Conservation (phyloP, 1,140 invertebrate genomes). For the Sogatella furcifera region DNA sequence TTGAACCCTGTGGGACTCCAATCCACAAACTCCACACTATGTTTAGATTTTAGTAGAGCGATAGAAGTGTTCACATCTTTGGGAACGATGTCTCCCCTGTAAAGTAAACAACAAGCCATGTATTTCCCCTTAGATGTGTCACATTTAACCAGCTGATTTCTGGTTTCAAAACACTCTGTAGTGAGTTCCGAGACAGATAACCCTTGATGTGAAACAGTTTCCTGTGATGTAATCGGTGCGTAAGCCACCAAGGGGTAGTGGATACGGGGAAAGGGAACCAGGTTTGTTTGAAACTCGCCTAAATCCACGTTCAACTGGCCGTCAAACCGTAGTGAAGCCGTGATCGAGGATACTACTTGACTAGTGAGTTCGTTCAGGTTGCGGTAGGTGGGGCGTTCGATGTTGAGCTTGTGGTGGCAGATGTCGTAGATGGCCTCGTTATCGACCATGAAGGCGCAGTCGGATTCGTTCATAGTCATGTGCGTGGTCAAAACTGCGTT, state of each 20-base stretch:
- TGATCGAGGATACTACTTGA: slow-evolving; percentile 52
- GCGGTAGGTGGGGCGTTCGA: slow-evolving; percentile 45
- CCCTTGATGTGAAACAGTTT: slow-evolving; percentile 36
- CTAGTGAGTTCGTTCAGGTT: slow-evolving; percentile 45
- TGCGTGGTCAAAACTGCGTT: slow-evolving; percentile 53
- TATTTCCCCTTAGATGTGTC: slow-evolving; percentile 33
- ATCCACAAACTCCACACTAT: slow-evolving; percentile 41
- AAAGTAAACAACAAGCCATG: slow-evolving; percentile 49
- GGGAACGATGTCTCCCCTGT: slow-evolving; percentile 42
- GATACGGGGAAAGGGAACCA: slow-evolving; percentile 42
- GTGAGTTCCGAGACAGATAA: slow-evolving; percentile 53
- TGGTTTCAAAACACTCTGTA: slow-evolving; percentile 66
- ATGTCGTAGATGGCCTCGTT: slow-evolving; percentile 55
- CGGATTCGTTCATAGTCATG: slow-evolving; percentile 48
- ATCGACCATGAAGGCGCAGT: slow-evolving; percentile 53
- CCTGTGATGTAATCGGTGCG: slow-evolving; percentile 37
- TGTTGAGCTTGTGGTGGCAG: slow-evolving; percentile 36
- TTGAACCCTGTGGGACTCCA: slow-evolving; percentile 51
- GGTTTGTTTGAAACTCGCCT: slow-evolving; percentile 50
- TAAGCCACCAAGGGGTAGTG: slow-evolving; percentile 44
- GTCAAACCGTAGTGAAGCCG: slow-evolving; percentile 54
- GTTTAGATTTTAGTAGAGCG: slow-evolving; percentile 30
- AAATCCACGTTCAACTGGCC: slow-evolving; percentile 57
- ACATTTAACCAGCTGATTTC: slow-evolving; percentile 47
- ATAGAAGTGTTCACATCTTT: slow-evolving; percentile 49